Base-by-base conservation (phyloP, 2,888 invertebrate species). In the Graphium colonna region DNA sequence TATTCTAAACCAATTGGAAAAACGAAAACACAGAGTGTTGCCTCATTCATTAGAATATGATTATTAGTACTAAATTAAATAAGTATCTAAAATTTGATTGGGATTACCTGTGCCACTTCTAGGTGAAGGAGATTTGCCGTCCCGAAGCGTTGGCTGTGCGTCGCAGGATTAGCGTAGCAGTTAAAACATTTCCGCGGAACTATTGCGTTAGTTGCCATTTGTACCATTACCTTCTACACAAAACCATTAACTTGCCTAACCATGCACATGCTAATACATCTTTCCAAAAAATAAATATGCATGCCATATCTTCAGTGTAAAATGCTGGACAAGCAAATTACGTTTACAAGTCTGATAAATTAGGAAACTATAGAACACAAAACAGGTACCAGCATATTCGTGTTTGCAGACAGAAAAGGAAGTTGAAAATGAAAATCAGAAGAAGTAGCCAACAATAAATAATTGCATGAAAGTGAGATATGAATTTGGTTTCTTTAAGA, bases 191-290 rank as follows among this genome's bases (percentile, higher is more conserved):
- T 31, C 54, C 54, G 46, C 50, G 38, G 52, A 47, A 48, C 51
- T 56, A 59, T 53, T 58, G 52, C 54, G 65, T 65, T 59, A 69
- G 75, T 72, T 62, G 67, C 75, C 83, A 75, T 71, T 77, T 77
- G 83, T 82, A 79, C 83, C 80, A 67, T 63, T 56, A 68, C 64
- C 57, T 52, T 58, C 58, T 65, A 68, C 65, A 64, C 58, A 60
- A 57, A 49, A 59, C 51, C 47, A 55, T 60, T 52, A 54, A 47
- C 42, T 16, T 52, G 53, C 60, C 31, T 18, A 42, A 15, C 42
- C 48, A 40, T 48, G 53, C 53, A 40, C 50, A 38, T 53, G 57
- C 55, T 10, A 28, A 33, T 33, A 33, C 52, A 26, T 1, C 31
- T 5, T 21, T 21, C 5, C n/a, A n/a, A 5, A 5, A 21, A 21